Evolutionary conservation across 2,113 vertebrate genomes (phyloP).

Genomic region (Arvicanthis niloticus): DNA sequence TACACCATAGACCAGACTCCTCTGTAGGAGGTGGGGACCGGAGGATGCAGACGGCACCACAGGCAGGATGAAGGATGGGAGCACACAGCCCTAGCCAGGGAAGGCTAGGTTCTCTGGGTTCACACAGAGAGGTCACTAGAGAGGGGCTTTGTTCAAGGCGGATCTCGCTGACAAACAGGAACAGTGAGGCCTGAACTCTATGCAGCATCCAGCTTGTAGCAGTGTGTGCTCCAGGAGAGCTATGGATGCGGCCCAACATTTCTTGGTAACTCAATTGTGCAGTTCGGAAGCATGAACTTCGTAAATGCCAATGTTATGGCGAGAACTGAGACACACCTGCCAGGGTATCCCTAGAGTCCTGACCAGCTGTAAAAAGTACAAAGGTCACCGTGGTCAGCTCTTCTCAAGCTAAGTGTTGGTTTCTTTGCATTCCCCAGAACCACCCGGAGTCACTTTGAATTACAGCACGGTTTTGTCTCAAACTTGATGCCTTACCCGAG

Average conservation of each 20-base stretch:
- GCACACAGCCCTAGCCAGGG: fast-evolving
- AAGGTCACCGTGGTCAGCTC: background rate
- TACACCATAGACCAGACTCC: background rate
- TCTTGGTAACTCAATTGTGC: background rate
- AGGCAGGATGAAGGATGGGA: background rate
- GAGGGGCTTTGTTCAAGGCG: background rate
- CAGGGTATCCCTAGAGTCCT: background rate
- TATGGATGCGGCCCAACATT: background rate
- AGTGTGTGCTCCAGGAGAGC: background rate
- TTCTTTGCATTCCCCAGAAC: background rate
- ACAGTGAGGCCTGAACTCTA: background rate
- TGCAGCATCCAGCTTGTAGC: too few species aligned
- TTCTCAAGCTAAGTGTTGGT: background rate
- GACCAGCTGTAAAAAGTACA: background rate
- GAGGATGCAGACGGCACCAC: background rate
- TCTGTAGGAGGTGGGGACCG: background rate
- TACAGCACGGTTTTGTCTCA: background rate
- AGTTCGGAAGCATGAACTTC: background rate
- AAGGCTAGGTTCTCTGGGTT: fast-evolving
- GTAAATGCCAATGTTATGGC: background rate
- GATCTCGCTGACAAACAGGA: background rate
- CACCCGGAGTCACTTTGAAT: background rate
- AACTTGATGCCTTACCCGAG: constrained; percentile 88
- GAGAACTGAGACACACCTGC: background rate
- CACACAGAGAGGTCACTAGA: fast-evolving